Percentiles rank a stretch among this genome's conserved stretches.
Evolutionary conservation across 2,113 vertebrate species (phyloP).

Genomic region (Myiozetetes cayanensis): DNA sequence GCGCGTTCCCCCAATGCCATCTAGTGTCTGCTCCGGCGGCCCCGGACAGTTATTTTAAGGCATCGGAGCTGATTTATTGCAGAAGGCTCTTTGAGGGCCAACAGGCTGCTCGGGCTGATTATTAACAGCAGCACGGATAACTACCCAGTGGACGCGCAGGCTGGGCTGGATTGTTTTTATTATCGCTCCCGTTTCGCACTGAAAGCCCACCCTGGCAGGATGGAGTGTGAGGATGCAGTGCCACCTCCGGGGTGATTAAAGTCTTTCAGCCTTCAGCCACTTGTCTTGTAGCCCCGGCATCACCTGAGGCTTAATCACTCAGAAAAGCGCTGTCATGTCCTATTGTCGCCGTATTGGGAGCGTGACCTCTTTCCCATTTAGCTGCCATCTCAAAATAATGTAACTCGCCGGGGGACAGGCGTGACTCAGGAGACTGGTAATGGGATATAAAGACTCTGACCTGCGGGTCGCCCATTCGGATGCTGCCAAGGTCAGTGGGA

Average conservation of each 20-base stretch:
- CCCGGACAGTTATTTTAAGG: not conserved
- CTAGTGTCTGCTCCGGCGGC: not conserved
- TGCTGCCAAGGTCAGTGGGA: not conserved
- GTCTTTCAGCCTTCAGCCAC: conserved; percentile 25
- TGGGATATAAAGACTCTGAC: conserved; percentile 30
- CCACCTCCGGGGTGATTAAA: not conserved
- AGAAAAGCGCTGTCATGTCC: conserved; percentile 57
- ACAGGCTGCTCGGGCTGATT: not conserved
- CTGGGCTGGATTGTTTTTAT: not conserved
- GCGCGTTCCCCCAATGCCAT: conserved; percentile 50
- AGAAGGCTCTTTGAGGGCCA: not conserved
- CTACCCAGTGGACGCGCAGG: not conserved
- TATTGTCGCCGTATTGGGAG: conserved; percentile 51
- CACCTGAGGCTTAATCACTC: conserved; percentile 54
- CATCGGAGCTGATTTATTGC: conserved; percentile 25
- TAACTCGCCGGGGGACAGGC: conserved; percentile 3
- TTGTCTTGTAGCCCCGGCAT: conserved; percentile 19
- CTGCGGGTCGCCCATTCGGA: not conserved
- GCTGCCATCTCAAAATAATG: conserved; percentile 44
- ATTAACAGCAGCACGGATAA: not conserved
- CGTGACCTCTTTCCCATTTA: conserved; percentile 41
- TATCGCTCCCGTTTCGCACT: not conserved
- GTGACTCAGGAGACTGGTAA: conserved; percentile 20
- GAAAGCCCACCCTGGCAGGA: not conserved
- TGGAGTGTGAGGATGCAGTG: not conserved